Percentiles rank a stretch among this genome's conserved stretches.
Evolutionary conservation across 2,797 vertebrate species (phyloP).

Genomic region (Bradypodion ventrale): DNA sequence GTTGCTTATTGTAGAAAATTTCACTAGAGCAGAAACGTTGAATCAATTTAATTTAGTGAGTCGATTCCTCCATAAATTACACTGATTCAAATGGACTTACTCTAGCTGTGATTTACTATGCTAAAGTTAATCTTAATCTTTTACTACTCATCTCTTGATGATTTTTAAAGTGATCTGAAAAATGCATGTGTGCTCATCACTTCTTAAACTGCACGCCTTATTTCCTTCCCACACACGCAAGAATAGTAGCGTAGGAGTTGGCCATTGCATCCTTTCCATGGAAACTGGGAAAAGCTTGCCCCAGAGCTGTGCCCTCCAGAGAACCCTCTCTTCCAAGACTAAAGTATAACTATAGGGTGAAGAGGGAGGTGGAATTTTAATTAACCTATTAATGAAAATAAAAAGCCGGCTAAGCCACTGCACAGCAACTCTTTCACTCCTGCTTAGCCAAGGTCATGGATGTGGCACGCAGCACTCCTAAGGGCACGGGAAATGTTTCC

Average conservation of each 20-base stretch:
- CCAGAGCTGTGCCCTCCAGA: conserved; percentile 67
- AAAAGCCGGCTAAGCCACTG: conserved; percentile 55
- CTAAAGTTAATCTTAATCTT: neutral
- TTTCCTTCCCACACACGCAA: neutral
- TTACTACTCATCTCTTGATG: neutral
- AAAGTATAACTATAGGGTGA: conserved; percentile 51
- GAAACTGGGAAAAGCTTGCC: conserved; percentile 50
- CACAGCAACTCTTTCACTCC: conserved; percentile 61
- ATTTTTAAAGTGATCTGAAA: neutral
- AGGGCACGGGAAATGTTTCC: conserved; percentile 70
- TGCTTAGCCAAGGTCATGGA: conserved; percentile 61
- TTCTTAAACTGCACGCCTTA: neutral
- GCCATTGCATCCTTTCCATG: conserved; percentile 47
- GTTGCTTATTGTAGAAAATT: too few relatives aligned
- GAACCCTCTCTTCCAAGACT: conserved; percentile 53
- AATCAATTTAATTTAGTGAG: too few relatives aligned
- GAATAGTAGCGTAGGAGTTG: neutral
- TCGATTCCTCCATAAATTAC: too few relatives aligned
- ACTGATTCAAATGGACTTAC: too few relatives aligned
- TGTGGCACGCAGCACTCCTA: conserved; percentile 58
- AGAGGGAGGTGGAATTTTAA: conserved; percentile 69
- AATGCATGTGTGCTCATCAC: neutral
- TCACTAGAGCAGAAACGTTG: too few relatives aligned
- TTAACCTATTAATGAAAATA: conserved; percentile 48
- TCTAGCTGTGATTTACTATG: too few relatives aligned